Conservation (phyloP, 2,797 vertebrate genomes). For the Silurus aristotelis region DNA sequence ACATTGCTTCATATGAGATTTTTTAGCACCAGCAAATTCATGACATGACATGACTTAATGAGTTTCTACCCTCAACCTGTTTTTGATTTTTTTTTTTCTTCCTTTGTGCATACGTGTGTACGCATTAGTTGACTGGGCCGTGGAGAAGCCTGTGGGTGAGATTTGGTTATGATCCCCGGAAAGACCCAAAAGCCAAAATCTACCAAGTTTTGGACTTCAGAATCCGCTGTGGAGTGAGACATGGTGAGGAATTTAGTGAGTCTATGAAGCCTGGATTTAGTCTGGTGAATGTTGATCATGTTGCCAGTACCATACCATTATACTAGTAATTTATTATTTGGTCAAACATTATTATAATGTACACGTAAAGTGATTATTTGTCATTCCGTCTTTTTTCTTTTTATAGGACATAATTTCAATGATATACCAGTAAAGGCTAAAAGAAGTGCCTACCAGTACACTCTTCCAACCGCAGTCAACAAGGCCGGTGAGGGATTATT, state of each 20-base stretch:
- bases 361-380: background rate
- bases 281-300: too few relatives aligned
- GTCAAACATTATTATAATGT: background rate
- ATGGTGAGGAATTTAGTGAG: conserved; percentile 72
- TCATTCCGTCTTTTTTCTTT: background rate
- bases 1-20: background rate
- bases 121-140: conserved; percentile 88
- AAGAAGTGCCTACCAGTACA: conserved; percentile 91
- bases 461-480: conserved; percentile 86
- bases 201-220: conserved; percentile 96
- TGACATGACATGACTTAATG: background rate
- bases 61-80: background rate
- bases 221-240: conserved; percentile 92
- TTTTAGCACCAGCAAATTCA: background rate
- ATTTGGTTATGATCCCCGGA: conserved; percentile 92
- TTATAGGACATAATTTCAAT: conserved; percentile 77
- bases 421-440: conserved; percentile 94
- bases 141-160: conserved; percentile 97
- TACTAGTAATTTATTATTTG: background rate
- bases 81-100: background rate
- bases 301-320: background rate
- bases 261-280: background rate
- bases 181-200: conserved; percentile 82
- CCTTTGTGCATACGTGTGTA: background rate
- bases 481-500: conserved; percentile 77